phyloP scores from a whole-genome alignment of 2,797 vertebrate species.

The Sebastes dallii region DNA sequence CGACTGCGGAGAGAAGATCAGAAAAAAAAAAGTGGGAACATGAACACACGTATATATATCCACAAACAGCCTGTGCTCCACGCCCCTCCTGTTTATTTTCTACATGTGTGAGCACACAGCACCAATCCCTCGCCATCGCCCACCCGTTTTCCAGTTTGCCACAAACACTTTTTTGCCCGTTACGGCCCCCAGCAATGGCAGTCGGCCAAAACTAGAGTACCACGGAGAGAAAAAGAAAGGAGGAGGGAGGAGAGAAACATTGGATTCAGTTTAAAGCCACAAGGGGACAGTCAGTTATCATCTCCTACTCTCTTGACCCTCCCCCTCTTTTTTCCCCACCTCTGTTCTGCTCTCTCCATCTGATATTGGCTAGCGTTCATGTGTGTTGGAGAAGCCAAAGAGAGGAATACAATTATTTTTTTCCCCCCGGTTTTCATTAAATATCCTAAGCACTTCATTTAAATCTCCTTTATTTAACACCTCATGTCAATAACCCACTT shows the following conservation, averaged over 20 bases:
- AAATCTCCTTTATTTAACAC: slow-evolving; percentile 46
- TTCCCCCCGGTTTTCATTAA: slow-evolving; percentile 6
- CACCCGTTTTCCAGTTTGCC: slow-evolving; percentile 48
- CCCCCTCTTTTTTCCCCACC: slow-evolving; percentile 44
- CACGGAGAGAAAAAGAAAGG: slow-evolving; percentile 36
- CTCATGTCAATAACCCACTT: slow-evolving; percentile 31
- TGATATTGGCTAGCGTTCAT: slow-evolving; percentile 23
- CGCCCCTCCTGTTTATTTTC: slow-evolving; percentile 54
- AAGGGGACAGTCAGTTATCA: slow-evolving; percentile 45
- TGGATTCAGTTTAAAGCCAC: slow-evolving; percentile 50
- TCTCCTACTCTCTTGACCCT: slow-evolving; percentile 43
- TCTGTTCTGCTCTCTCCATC: slow-evolving; percentile 24
- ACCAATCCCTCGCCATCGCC: slow-evolving; percentile 56
- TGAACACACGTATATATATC: not conserved
- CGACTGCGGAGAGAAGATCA: slow-evolving; percentile 72
- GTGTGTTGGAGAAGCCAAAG: slow-evolving; percentile 6
- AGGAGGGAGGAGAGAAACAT: slow-evolving; percentile 37
- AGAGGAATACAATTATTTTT: not conserved
- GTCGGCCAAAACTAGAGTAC: slow-evolving; percentile 40
- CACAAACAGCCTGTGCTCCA: not conserved
- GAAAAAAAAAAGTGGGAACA: not conserved
- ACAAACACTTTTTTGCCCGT: slow-evolving; percentile 49
- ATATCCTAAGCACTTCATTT: slow-evolving; percentile 29
- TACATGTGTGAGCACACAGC: slow-evolving; percentile 50
- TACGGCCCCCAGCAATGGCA: slow-evolving; percentile 55